phyloP scores from a whole-genome alignment of 1,140 invertebrate genomes.

The Bradynema listronoti region DNA sequence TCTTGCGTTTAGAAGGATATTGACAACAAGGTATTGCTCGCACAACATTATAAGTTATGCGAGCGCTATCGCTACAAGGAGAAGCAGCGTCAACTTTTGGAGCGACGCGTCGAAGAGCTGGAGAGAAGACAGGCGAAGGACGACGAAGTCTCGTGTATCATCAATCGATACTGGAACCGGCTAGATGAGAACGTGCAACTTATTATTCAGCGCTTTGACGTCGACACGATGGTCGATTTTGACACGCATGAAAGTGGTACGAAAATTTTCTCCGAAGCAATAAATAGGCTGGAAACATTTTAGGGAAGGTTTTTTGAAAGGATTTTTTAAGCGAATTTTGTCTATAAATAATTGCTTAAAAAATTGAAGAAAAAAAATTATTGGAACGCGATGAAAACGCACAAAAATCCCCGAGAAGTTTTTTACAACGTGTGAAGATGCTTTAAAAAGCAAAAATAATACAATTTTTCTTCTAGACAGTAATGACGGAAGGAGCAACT shows the following conservation, averaged over 20 bases:
- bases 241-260: constrained; percentile 31
- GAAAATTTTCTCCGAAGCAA: constrained; percentile 1
- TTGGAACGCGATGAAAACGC: not conserved
- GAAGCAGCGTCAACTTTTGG: constrained; percentile 39
- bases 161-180: constrained; percentile 63
- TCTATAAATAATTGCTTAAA: no score
- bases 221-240: constrained; percentile 17
- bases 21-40: constrained; percentile 25
- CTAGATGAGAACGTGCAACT: constrained; percentile 35
- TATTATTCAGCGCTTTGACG: constrained; percentile 31
- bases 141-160: constrained; percentile 61
- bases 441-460: constrained; percentile 14
- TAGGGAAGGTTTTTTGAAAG: no score
- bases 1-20: constrained; percentile 33
- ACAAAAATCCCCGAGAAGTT: constrained; percentile 13
- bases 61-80: constrained; percentile 36
- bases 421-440: constrained; percentile 8
- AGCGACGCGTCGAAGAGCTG: constrained; percentile 61
- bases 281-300: no score
- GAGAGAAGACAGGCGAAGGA: constrained; percentile 61
- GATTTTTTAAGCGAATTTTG: no score
- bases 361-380: no score
- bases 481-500: constrained; percentile 21
- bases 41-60: constrained; percentile 38
- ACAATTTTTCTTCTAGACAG: constrained; percentile 20